A percentile compares a stretch with the other conserved stretches of the same genome.
Conservation (phyloP, 2,888 invertebrate genomes). For the Acleris emargana region DNA sequence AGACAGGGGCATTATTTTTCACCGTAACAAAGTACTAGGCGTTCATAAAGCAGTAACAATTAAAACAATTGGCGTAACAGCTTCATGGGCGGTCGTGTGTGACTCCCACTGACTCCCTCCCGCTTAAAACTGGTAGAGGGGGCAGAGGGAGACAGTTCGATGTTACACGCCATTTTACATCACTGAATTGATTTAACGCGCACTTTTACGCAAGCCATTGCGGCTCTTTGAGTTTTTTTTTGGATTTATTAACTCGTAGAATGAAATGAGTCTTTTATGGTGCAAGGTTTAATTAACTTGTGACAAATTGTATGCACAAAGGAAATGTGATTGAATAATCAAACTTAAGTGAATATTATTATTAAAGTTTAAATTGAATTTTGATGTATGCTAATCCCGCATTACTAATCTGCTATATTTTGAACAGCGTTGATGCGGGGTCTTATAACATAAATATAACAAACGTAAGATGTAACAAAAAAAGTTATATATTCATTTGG, state of each 20-base stretch:
- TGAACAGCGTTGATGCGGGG: too few relatives aligned
- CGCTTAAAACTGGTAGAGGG: not conserved
- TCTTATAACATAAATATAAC: too few relatives aligned
- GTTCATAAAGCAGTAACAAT: conserved; percentile 46
- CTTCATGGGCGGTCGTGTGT: conserved; percentile 39
- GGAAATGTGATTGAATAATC: too few relatives aligned
- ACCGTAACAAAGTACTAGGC: conserved; percentile 22
- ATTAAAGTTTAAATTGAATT: too few relatives aligned
- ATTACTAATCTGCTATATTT: too few relatives aligned
- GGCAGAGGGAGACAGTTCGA: conserved; percentile 28
- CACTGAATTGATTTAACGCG: conserved; percentile 44
- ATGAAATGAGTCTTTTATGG: conserved; percentile 24
- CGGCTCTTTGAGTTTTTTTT: conserved; percentile 34
- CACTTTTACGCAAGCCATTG: conserved; percentile 41
- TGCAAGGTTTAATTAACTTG: conserved; percentile 20
- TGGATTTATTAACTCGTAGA: conserved; percentile 33
- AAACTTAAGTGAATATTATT: too few relatives aligned
- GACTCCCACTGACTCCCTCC: conserved; percentile 26
- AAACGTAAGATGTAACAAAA: too few relatives aligned
- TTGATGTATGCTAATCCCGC: too few relatives aligned
- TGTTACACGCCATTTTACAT: conserved; percentile 44
- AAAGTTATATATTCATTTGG: too few relatives aligned
- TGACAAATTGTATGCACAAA: not conserved
- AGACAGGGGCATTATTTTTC: conserved; percentile 9
- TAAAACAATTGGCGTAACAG: conserved; percentile 46